Evolutionary conservation across 2,113 vertebrate species (phyloP).

Genomic region (Rhynchomys soricoides): DNA sequence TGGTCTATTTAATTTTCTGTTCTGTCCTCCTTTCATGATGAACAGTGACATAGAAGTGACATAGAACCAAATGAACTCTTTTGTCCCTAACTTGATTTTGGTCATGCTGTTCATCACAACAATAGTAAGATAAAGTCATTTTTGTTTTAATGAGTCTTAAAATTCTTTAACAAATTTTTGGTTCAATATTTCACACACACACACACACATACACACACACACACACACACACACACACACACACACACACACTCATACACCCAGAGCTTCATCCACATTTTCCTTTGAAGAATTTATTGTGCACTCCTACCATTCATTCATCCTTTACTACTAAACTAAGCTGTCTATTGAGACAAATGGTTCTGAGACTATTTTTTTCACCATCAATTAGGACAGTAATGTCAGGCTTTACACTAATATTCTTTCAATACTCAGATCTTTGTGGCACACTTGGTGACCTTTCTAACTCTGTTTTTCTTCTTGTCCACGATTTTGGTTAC

Average conservation of each 20-base stretch:
- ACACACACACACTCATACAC: not conserved
- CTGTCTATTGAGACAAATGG: too few species aligned
- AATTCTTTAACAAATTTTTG: not conserved
- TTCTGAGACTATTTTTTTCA: not conserved
- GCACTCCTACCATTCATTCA: not conserved
- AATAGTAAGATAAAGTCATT: too few species aligned
- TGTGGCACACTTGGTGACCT: not conserved
- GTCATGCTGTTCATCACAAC: not conserved
- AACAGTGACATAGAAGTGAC: not conserved
- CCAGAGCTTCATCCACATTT: not conserved
- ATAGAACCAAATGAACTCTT: not conserved
- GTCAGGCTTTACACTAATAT: not conserved
- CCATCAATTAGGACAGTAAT: not conserved
- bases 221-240: not conserved
- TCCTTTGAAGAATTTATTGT: not conserved
- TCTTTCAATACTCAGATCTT: not conserved
- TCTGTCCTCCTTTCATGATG: not conserved
- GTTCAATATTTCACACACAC: not conserved
- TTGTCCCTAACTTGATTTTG: not conserved
- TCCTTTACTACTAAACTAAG: not conserved
- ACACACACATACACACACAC: not conserved
- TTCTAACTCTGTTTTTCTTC: not conserved
- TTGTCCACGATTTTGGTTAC: not conserved
- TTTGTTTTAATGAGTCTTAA: not conserved
- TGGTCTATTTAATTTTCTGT: not conserved